A percentile compares a stretch with the other conserved stretches of the same genome.
These are phyloP conservation scores for Trilocha varians DNA, from an alignment of 2,888 invertebrate species.

Conservation along the genomic window DNA sequence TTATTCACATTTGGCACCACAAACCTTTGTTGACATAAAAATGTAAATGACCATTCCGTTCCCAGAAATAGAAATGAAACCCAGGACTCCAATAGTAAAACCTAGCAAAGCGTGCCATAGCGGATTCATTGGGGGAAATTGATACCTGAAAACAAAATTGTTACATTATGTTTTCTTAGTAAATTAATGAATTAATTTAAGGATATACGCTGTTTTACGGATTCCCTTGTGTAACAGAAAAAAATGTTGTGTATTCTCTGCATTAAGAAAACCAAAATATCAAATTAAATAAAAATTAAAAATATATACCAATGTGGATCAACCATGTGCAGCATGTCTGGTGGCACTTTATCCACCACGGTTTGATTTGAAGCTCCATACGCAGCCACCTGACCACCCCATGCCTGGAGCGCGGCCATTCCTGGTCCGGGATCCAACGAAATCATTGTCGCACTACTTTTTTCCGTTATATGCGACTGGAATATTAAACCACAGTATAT, in stretches of 20 bases:
- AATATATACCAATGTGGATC: constrained; percentile 87
- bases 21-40: constrained; percentile 79
- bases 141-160: constrained; percentile 88
- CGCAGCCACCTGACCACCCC: constrained; percentile 62
- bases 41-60: constrained; percentile 85
- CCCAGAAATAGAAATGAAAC: constrained; percentile 78
- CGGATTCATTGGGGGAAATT: constrained; percentile 91
- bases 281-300: neutral
- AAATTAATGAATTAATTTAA: too few species aligned
- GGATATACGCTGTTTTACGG: too few species aligned
- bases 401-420: constrained; percentile 58
- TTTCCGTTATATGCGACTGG: constrained; percentile 19
- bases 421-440: constrained; percentile 63
- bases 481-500: too few species aligned
- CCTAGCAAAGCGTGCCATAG: constrained; percentile 89
- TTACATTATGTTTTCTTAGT: too few species aligned
- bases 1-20: neutral
- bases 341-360: constrained; percentile 85
- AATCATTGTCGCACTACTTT: constrained; percentile 40
- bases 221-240: too few species aligned
- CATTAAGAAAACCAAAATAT: too few species aligned
- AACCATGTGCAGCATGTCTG: constrained; percentile 83
- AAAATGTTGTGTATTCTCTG: too few species aligned
- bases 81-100: constrained; percentile 83
- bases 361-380: constrained; percentile 79